Conservation (phyloP, 2,113 vertebrate species). For the Lagopus muta region DNA sequence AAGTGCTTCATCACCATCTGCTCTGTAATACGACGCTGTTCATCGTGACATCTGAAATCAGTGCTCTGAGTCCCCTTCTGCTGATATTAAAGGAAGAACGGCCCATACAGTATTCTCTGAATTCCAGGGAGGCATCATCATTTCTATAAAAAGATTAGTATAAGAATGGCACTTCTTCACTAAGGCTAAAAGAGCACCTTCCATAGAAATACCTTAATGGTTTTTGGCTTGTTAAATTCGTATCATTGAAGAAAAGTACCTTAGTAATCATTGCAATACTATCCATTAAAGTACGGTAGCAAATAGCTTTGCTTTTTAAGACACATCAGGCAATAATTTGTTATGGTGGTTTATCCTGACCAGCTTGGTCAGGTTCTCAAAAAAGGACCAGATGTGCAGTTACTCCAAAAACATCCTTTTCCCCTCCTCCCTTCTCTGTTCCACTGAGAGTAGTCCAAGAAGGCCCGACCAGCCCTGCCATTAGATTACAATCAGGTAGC, state of each 20-base stretch:
- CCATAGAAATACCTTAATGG: not conserved
- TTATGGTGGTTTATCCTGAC: conserved; percentile 8
- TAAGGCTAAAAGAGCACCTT: conserved; percentile 41
- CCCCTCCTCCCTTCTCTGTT: not conserved
- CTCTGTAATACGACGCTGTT: not conserved
- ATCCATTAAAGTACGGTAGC: conserved; percentile 15
- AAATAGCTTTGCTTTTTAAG: conserved; percentile 31
- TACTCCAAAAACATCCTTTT: conserved; percentile 7
- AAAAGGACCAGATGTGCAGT: not conserved
- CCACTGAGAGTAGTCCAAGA: not conserved
- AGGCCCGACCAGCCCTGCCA: conserved; percentile 15
- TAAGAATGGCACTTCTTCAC: conserved; percentile 13
- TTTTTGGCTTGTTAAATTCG: conserved; percentile 23
- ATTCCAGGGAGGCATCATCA: not conserved
- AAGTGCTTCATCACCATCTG: not conserved
- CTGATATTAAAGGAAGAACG: not conserved
- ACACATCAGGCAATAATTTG: not conserved
- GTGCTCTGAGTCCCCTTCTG: conserved; percentile 33
- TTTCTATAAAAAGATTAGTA: conserved; percentile 14
- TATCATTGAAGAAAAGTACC: not conserved
- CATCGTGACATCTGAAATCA: not conserved
- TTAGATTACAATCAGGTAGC: conserved; percentile 37
- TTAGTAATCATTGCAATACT: conserved; percentile 7
- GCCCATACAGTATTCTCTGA: not conserved
- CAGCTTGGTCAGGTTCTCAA: not conserved